phyloP scores from a whole-genome alignment of 2,113 vertebrate species.

The Strigops habroptila region DNA sequence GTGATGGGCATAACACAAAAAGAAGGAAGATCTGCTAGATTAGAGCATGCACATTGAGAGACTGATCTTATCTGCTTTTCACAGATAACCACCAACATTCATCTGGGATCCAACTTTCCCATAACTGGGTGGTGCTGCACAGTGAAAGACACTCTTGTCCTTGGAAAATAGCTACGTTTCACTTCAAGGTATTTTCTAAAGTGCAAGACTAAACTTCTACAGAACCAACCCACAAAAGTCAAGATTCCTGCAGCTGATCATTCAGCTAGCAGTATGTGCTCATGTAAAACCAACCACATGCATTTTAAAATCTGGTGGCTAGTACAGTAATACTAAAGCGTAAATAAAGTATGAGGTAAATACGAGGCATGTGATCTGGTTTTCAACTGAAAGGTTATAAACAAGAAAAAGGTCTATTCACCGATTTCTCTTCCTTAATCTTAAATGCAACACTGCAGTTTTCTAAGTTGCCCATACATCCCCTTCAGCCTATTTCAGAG shows the following conservation, averaged over 20 bases:
- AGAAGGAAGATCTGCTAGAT: not conserved
- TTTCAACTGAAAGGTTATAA: not conserved
- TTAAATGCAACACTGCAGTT: not conserved
- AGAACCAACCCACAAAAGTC: not conserved
- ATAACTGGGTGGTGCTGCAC: not conserved
- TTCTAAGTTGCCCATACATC: not conserved
- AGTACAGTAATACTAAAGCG: not conserved
- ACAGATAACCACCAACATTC: not conserved
- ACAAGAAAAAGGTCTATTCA: not conserved
- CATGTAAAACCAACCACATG: not conserved
- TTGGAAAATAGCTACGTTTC: not conserved
- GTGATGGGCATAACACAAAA: not conserved
- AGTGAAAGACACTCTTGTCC: not conserved
- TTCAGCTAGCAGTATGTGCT: not conserved
- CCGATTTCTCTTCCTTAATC: not conserved
- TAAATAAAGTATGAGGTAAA: not conserved
- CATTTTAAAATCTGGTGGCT: not conserved
- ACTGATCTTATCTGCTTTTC: not conserved
- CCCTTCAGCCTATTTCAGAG: not conserved
- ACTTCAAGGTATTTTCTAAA: not conserved
- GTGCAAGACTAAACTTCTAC: not conserved
- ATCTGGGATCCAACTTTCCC: not conserved
- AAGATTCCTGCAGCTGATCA: not conserved
- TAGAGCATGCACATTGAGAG: not conserved
- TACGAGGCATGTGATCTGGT: fast-evolving